Percentiles rank a stretch among this genome's conserved stretches.
These are phyloP conservation scores for Numida meleagris DNA, from an alignment of 2,113 vertebrate genomes.

Conservation along the genomic window DNA sequence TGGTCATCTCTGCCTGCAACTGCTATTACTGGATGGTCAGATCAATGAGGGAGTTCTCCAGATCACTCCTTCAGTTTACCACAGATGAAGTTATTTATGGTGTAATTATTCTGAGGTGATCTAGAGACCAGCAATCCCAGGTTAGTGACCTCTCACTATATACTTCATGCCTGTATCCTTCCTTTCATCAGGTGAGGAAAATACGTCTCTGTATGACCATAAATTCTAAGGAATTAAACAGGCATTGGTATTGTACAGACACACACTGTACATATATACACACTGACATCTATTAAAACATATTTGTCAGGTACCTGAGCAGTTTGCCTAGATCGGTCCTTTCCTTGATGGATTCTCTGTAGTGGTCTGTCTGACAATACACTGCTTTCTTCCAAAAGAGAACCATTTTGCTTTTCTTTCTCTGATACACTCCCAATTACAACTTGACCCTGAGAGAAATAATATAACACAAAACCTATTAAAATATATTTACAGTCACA, in stretches of 20 bases:
- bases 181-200: background rate
- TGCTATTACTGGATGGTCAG: background rate
- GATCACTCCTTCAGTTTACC: background rate
- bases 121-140: background rate
- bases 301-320: background rate
- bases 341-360: background rate
- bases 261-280: background rate
- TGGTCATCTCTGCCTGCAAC: background rate
- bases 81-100: background rate
- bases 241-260: background rate
- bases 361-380: background rate
- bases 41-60: background rate
- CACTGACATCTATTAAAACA: background rate
- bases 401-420: background rate
- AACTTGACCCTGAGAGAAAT: conserved; percentile 26
- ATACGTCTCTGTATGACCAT: background rate
- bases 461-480: conserved; percentile 7
- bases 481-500: background rate
- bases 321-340: background rate
- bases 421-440: conserved; percentile 26
- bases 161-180: background rate
- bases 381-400: background rate
- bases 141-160: background rate
- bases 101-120: background rate
- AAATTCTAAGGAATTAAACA: background rate